Conservation (phyloP, 2,888 invertebrate genomes). For the Rhingia campestris region DNA sequence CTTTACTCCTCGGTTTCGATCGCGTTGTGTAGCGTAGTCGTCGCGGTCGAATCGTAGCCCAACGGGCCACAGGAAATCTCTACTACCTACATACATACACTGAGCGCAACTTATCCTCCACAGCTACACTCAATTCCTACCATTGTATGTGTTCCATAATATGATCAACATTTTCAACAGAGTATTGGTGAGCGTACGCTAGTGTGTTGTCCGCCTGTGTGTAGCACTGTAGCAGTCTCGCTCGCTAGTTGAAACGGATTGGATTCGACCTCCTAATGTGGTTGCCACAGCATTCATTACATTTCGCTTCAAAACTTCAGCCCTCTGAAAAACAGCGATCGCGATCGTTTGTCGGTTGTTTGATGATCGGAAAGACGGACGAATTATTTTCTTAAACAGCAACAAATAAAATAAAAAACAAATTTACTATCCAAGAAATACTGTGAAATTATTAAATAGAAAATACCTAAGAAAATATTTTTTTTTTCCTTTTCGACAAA, state of each 20-base stretch:
- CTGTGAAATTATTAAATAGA: slow-evolving; percentile 18
- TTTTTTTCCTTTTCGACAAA: slow-evolving; percentile 1
- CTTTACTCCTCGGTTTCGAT: slow-evolving; percentile 56
- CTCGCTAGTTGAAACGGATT: slow-evolving; percentile 66
- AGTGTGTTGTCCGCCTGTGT: neutral
- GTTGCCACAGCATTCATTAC: slow-evolving; percentile 73
- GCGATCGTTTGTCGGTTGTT: slow-evolving; percentile 72
- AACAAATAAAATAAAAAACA: slow-evolving; percentile 29
- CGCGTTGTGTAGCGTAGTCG: slow-evolving; percentile 50
- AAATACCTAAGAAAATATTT: slow-evolving; percentile 16
- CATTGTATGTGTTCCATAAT: slow-evolving; percentile 19
- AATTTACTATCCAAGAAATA: slow-evolving; percentile 1
- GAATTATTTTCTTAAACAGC: slow-evolving; percentile 52
- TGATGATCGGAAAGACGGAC: slow-evolving; percentile 67
- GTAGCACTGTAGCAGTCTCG: slow-evolving; percentile 46
- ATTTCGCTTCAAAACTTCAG: slow-evolving; percentile 74
- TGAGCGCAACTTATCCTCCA: slow-evolving; percentile 6
- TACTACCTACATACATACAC: slow-evolving; percentile 47
- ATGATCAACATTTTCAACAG: slow-evolving; percentile 32
- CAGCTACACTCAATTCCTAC: neutral
- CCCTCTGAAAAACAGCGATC: slow-evolving; percentile 73
- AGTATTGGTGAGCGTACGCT: slow-evolving; percentile 8
- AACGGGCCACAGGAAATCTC: slow-evolving; percentile 64
- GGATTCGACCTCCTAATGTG: slow-evolving; percentile 73
- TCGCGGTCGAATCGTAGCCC: slow-evolving; percentile 28